Conservation (phyloP, 2,113 vertebrate genomes). For the Willisornis vidua region DNA sequence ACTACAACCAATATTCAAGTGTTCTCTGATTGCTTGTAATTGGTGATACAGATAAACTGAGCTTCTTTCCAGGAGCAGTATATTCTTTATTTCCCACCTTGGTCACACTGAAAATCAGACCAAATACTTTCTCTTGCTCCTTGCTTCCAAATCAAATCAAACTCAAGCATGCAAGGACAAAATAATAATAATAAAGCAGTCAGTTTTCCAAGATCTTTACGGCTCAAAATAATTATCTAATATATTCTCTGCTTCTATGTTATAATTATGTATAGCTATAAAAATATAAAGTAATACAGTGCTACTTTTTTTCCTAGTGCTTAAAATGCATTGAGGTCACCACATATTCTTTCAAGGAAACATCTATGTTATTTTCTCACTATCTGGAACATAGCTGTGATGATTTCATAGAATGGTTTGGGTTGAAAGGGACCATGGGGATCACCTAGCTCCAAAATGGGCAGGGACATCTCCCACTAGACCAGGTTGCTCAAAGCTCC, state of each 20-base stretch:
- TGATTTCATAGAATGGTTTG: not conserved
- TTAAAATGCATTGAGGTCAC: not conserved
- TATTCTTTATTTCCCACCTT: not conserved
- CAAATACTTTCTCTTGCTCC: not conserved
- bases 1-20: not conserved
- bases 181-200: not conserved
- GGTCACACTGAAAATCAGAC: not conserved
- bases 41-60: not conserved
- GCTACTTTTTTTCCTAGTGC: not conserved
- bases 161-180: not conserved
- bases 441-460: not conserved
- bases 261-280: slow-evolving; percentile 7
- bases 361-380: not conserved
- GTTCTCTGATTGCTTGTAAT: not conserved
- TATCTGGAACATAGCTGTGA: not conserved
- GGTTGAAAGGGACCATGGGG: not conserved
- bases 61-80: not conserved
- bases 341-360: not conserved
- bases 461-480: not conserved
- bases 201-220: not conserved
- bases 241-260: not conserved
- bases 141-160: not conserved
- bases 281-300: not conserved
- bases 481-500: not conserved
- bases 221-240: not conserved